Conservation (phyloP, 2,888 invertebrate species). For the Ceramica pisi region DNA sequence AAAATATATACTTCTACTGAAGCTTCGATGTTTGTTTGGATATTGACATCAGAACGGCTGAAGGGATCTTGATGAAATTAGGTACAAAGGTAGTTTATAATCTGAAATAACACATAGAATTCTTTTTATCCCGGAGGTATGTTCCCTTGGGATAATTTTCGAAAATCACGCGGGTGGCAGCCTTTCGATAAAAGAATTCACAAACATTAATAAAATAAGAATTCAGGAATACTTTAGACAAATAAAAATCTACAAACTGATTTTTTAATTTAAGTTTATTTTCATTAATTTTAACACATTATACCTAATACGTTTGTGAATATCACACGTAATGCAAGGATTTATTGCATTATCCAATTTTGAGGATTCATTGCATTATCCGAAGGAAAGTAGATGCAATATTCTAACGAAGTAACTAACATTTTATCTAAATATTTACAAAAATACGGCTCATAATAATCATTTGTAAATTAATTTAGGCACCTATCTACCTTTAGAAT, state of each 20-base stretch:
- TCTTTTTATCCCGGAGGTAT: no score
- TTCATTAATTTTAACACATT: conserved; percentile 8
- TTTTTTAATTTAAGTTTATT: not conserved
- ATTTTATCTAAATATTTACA: not conserved
- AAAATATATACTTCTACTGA: not conserved
- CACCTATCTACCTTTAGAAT: not conserved
- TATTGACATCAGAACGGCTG: no score
- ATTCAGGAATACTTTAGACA: not conserved
- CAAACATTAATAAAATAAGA: not conserved
- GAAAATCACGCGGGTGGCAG: no score
- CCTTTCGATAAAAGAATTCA: no score
- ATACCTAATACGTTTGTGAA: not conserved
- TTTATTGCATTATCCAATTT: no score
- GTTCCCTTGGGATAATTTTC: no score
- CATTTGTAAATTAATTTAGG: not conserved
- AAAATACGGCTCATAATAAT: not conserved
- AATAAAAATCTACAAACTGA: not conserved
- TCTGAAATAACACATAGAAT: no score
- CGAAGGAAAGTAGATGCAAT: not conserved
- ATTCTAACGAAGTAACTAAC: not conserved
- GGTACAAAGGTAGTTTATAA: no score
- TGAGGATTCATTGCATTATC: not conserved
- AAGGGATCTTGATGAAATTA: no score
- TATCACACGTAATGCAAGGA: conserved; percentile 5
- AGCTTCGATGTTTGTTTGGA: no score